phyloP scores from a whole-genome alignment of 2,888 invertebrate genomes.

The Brachylomia viminalis region DNA sequence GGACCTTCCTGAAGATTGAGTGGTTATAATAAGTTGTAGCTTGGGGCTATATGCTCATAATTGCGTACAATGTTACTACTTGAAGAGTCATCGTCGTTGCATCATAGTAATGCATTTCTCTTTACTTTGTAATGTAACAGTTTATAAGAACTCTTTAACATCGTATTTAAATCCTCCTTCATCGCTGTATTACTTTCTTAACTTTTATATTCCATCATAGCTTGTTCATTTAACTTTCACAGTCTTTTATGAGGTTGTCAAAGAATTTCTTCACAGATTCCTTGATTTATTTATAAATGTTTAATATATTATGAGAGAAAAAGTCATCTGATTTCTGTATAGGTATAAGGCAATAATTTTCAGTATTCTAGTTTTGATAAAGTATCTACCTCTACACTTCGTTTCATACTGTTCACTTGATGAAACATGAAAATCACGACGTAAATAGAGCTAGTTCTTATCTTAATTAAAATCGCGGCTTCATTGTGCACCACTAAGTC shows the following conservation, averaged over 20 bases:
- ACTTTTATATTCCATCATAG: slow-evolving; percentile 7
- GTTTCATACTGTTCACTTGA: slow-evolving; percentile 4
- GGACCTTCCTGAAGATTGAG: slow-evolving; percentile 31
- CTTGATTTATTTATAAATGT: not conserved
- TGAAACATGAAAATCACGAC: slow-evolving; percentile 13
- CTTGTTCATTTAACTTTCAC: not conserved
- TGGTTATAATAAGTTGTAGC: slow-evolving; percentile 26
- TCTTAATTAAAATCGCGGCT: slow-evolving; percentile 48
- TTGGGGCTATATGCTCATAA: not conserved
- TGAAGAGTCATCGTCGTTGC: slow-evolving; percentile 50
- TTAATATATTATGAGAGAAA: not conserved
- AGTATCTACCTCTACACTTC: not conserved
- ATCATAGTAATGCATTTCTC: slow-evolving; percentile 54
- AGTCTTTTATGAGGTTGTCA: not conserved
- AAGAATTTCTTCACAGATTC: not conserved
- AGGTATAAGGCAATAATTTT: not conserved
- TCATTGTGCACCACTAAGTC: slow-evolving; percentile 40
- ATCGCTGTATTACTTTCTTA: slow-evolving; percentile 19
- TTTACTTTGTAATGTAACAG: slow-evolving; percentile 28
- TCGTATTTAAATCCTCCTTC: not conserved
- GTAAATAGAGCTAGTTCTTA: slow-evolving; percentile 19
- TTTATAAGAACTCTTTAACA: not conserved
- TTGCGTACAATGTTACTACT: slow-evolving; percentile 1
- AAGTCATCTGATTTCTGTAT: not conserved
- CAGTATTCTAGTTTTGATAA: not conserved